Evolutionary conservation across 2,113 vertebrate genomes (phyloP).

Genomic region (Seriola aureovittata): DNA sequence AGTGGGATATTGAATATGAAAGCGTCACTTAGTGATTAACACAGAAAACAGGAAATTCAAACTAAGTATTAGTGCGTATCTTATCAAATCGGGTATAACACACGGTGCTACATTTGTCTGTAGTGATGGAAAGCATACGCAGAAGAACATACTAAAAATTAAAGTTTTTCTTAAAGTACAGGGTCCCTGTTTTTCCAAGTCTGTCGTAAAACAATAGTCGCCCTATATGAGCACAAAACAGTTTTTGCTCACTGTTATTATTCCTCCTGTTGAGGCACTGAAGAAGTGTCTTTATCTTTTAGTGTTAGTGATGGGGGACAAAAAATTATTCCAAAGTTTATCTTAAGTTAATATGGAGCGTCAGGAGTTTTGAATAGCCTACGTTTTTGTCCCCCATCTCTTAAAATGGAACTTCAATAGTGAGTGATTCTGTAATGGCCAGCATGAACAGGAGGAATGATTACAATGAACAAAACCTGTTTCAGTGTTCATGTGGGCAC

Average conservation of each 20-base stretch:
- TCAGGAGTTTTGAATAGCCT: background rate
- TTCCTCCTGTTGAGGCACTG: too few species aligned
- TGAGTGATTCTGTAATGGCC: background rate
- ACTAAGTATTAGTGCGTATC: background rate
- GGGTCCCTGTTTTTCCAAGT: background rate
- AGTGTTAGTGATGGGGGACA: too few species aligned
- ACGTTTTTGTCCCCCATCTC: background rate
- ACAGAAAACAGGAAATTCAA: slow-evolving; percentile 44
- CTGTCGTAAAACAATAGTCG: background rate
- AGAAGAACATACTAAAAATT: background rate
- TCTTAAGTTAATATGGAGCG: background rate
- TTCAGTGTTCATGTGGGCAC: background rate
- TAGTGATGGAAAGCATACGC: background rate
- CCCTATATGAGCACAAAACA: background rate
- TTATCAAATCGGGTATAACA: slow-evolving; percentile 7
- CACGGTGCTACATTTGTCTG: background rate
- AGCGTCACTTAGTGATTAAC: slow-evolving; percentile 57
- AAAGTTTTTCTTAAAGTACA: background rate
- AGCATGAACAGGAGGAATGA: background rate
- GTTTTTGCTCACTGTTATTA: too few species aligned
- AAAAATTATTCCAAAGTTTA: background rate
- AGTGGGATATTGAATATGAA: slow-evolving; percentile 29
- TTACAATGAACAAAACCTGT: background rate
- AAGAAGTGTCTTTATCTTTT: background rate
- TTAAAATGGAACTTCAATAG: background rate